Base-by-base conservation (phyloP, 2,888 invertebrate species). In the Leistus spinibarbis region DNA sequence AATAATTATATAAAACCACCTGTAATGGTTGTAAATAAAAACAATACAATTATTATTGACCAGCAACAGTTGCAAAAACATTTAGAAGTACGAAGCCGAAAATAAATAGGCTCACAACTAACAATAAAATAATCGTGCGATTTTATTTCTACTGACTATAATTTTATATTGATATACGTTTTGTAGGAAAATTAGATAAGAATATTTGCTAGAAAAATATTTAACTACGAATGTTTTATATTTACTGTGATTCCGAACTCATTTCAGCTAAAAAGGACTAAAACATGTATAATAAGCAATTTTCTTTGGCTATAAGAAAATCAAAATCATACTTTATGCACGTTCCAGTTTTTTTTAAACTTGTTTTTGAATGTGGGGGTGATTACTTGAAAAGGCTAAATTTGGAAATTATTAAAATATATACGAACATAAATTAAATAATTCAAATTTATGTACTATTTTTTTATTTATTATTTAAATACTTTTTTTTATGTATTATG, bases 1-100 rank as follows among this genome's bases (percentile, higher is more conserved):
- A 62, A 67, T 13, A 64, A 40, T 53, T 3, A 20, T 22, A 67
- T 73, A 13, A 67, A 67, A 62, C 73, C 73, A n/a, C 24, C 24
- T 5, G 13, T 64, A 5, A 23, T 9, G 7, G 64, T 64, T 20
- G 0, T n/a, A n/a, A 64, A 64, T 66, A 23, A 27, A 7, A 17
- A 66, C 53, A 40, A 20, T n/a, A 20, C 23, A 20, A 4, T 63
- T 19, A 3, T 20, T 20, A 63, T 63, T 22, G 63, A 63, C n/a
- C 20, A 17, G 7, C 4, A 63, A 10, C 4, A 53, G 19, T 20
- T 66, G 17, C 16, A 66, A 7, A 53, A 53, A 17, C 53, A 64
- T 24, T n/a, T 64, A 20, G 64, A 64, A 23, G 16, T 23, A 23
- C 23, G 57, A 16, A 10, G 60, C 20, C 17, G 60, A 17, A 60